phyloP scores from a whole-genome alignment of 2,113 vertebrate species.

The Myodes glareolus region DNA sequence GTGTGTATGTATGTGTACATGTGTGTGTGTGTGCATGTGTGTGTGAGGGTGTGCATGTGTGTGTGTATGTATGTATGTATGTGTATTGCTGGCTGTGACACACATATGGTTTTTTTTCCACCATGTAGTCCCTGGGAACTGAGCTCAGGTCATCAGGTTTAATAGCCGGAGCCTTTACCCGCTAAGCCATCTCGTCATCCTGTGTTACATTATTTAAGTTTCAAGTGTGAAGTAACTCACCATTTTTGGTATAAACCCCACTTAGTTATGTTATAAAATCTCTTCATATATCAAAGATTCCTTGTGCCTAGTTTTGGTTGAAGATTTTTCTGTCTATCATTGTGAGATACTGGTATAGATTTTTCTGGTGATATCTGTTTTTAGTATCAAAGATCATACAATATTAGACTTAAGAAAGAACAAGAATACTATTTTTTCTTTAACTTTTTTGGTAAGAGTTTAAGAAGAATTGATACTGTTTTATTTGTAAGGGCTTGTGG shows the following conservation, averaged over 20 bases:
- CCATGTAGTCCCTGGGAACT: background rate
- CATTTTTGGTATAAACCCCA: background rate
- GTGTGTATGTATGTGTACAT: background rate
- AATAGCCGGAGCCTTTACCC: background rate
- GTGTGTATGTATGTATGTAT: background rate
- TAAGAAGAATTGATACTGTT: background rate
- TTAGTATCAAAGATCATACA: background rate
- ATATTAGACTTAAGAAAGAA: background rate
- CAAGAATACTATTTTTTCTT: background rate
- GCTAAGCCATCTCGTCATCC: background rate
- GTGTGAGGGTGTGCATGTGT: background rate
- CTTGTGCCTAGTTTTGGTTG: background rate
- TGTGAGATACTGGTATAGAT: background rate
- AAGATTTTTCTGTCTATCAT: background rate
- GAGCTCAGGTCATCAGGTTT: background rate
- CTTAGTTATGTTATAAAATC: background rate
- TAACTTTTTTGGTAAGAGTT: background rate
- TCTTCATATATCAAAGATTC: background rate
- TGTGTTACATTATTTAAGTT: background rate
- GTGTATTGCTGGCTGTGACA: background rate
- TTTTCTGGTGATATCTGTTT: background rate
- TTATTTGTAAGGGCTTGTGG: background rate
- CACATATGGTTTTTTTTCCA: background rate
- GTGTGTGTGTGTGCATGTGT: background rate
- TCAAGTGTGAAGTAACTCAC: background rate